Evolutionary conservation across 2,888 invertebrate genomes (phyloP), one percentile per base, ranked within the genome.

Genomic region (Ophion slaviceki): DNA sequence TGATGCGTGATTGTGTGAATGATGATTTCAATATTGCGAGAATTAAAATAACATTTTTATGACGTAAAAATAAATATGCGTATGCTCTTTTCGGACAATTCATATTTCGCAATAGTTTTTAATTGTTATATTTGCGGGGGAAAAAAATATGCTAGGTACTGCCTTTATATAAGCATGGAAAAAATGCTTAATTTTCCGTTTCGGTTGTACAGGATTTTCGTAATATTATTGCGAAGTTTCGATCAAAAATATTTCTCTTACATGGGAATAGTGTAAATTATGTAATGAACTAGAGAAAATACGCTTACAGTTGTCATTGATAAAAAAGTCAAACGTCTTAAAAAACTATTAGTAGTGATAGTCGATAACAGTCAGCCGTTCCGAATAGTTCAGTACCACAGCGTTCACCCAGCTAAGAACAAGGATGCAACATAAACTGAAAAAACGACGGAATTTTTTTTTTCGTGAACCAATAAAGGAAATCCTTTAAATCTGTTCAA

Each of bases 191-290:
- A 47, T 47, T 66, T n/a, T 5, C 17, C 47, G 68, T 59, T 45
- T 28, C 0, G 2, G 28, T 59, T 72, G 5, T 47, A 32, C 45
- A 81, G 53, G 40, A 66, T 40, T 14, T 10, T 61, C 47, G 61
- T 17, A 40, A 70, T 53, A 78, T 80, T 70, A 36, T 77, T 80
- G 83, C 86, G 75, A 83, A 83, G 83, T 83, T 86, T 86, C 80
- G 72, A 57, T 77, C 45, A 6, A 47, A 53, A n/a, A 28, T 24
- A 62, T 36, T 3, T 32, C 2, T 61, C 17, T 8, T 20, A 40
- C 45, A 14, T 28, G 0, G n/a, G 17, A 32, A 17, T n/a, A 20
- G 2, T 32, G 14, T 14, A 3, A n/a, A 1, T 8, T 6, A 57
- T 67, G 40, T 10, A 70, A 57, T 17, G 57, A 45, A 20, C 28